Conservation (phyloP, 64 coral and sea anemone species). For the Pachyseris speciosa region DNA sequence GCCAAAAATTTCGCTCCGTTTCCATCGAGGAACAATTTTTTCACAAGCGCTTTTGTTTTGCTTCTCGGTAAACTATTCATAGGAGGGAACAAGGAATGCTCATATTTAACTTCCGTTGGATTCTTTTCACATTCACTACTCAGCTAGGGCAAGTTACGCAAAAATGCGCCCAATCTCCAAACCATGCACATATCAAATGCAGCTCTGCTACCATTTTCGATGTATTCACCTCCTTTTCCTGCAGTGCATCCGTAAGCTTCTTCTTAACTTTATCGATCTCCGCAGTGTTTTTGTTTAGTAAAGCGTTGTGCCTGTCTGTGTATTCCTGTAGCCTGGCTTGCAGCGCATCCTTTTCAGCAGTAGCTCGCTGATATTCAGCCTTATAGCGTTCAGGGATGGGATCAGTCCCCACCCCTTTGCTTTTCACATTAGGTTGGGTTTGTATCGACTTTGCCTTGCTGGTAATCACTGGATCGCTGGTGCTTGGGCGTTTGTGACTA, state of each 20-base stretch:
- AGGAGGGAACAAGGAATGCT: too few relatives aligned
- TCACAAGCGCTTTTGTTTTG: too few relatives aligned
- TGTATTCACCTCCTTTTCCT: conserved; percentile 71
- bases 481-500: neutral
- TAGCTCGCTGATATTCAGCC: conserved; percentile 54
- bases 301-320: conserved; percentile 56
- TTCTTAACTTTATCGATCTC: conserved; percentile 89
- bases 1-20: too few relatives aligned
- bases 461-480: conserved; percentile 20
- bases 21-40: too few relatives aligned
- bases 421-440: conserved; percentile 77
- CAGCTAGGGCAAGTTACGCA: too few relatives aligned
- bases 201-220: too few relatives aligned
- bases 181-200: too few relatives aligned
- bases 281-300: conserved; percentile 52
- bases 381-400: conserved; percentile 65
- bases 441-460: conserved; percentile 78
- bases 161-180: too few relatives aligned
- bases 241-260: conserved; percentile 54
- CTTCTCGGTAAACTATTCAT: too few relatives aligned
- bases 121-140: too few relatives aligned
- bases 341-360: conserved; percentile 62
- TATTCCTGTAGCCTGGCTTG: conserved; percentile 61
- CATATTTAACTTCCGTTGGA: too few relatives aligned
- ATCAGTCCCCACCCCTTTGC: conserved; percentile 79